Evolutionary conservation across 2,113 vertebrate species (phyloP).

Genomic region (Rattus rattus): DNA sequence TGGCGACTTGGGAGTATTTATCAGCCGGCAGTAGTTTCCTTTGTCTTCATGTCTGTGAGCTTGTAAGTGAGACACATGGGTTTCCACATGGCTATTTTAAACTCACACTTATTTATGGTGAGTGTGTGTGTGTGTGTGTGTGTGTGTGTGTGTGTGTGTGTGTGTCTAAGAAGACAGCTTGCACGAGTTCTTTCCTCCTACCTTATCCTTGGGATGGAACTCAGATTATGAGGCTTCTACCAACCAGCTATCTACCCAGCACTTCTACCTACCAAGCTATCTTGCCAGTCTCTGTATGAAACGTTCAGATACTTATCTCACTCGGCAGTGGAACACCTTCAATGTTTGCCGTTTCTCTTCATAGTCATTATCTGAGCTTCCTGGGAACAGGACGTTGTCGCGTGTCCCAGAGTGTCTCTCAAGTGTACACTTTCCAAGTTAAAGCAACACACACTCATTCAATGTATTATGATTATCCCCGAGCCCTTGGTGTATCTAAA

Average conservation of each 20-base stretch:
- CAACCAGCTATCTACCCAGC: no score
- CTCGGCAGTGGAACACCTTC: slow-evolving; percentile 32
- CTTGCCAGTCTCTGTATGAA: background rate
- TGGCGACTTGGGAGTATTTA: background rate
- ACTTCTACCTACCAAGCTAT: background rate
- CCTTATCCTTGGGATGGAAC: background rate
- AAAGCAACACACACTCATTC: slow-evolving; percentile 75
- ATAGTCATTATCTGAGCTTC: slow-evolving; percentile 64
- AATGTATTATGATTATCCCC: slow-evolving; percentile 75
- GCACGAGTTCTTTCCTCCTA: background rate
- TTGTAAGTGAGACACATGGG: background rate
- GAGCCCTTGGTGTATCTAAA: slow-evolving; percentile 66
- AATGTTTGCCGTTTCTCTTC: slow-evolving; percentile 43
- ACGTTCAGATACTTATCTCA: slow-evolving; percentile 50
- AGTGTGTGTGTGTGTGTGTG: background rate
- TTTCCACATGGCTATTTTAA: background rate
- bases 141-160: background rate
- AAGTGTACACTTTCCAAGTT: slow-evolving; percentile 73
- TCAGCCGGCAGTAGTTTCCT: background rate
- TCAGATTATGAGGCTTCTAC: background rate
- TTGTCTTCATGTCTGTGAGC: background rate
- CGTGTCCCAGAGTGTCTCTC: slow-evolving; percentile 44
- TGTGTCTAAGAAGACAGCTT: background rate
- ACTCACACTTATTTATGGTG: background rate
- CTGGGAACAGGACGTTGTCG: slow-evolving; percentile 17